Percentiles rank a stretch among this genome's conserved stretches.
Evolutionary conservation across 2,888 invertebrate species (phyloP).

Genomic region (Scotopteryx bipunctaria): DNA sequence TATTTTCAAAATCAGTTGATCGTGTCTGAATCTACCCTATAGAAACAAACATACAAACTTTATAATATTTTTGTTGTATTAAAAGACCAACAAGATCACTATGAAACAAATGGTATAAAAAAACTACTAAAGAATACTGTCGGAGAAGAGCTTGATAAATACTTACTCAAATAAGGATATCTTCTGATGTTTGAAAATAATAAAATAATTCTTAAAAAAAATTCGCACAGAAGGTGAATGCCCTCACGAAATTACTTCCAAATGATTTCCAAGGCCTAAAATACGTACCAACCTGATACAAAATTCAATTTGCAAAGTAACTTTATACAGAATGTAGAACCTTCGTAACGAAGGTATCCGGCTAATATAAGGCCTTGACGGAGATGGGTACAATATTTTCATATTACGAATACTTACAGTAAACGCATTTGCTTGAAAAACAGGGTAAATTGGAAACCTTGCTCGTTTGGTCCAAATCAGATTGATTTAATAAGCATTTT

Average conservation of each 20-base stretch:
- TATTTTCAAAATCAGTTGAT: too few relatives aligned
- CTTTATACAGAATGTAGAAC: constrained; percentile 12
- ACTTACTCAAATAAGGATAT: neutral
- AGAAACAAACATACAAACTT: too few relatives aligned
- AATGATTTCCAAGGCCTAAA: constrained; percentile 11
- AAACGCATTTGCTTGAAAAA: neutral
- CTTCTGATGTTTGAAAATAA: neutral
- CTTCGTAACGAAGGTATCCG: constrained; percentile 13
- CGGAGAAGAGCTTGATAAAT: too few relatives aligned
- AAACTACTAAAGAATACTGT: too few relatives aligned
- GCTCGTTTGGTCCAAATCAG: too few relatives aligned
- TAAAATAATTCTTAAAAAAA: neutral
- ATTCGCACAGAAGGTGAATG: neutral
- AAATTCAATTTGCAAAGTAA: constrained; percentile 27
- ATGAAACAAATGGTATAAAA: too few relatives aligned
- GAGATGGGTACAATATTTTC: constrained; percentile 12
- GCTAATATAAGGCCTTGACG: constrained; percentile 15
- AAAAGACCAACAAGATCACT: too few relatives aligned
- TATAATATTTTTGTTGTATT: too few relatives aligned
- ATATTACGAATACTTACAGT: constrained; percentile 1
- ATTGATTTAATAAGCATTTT: too few relatives aligned
- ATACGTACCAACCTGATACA: constrained; percentile 9
- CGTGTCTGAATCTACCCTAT: too few relatives aligned
- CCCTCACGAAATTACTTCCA: neutral
- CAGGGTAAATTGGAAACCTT: too few relatives aligned